Conservation (phyloP, 2,113 vertebrate genomes). For the Ahaetulla prasina region DNA sequence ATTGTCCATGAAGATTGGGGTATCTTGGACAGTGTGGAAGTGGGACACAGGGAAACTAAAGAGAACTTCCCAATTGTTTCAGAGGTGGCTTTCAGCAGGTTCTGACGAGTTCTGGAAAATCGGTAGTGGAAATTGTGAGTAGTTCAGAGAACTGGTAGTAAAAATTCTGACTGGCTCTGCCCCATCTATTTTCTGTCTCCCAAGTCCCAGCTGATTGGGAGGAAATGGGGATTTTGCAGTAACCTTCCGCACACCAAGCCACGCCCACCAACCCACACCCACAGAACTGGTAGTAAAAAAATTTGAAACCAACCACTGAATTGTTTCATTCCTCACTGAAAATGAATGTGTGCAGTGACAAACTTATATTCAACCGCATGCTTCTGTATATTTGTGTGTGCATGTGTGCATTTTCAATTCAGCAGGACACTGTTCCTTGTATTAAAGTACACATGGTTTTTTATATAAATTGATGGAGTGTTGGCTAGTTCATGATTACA, state of each 20-base stretch:
- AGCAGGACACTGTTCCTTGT: not conserved
- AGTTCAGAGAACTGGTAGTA: too few species aligned
- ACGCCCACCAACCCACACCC: too few species aligned
- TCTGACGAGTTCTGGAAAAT: too few species aligned
- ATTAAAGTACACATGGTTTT: not conserved
- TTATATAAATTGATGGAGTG: not conserved
- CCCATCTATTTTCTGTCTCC: too few species aligned
- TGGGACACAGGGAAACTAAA: not conserved
- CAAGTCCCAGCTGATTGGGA: too few species aligned
- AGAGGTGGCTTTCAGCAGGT: too few species aligned
- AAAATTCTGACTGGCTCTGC: too few species aligned
- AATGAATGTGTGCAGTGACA: not conserved
- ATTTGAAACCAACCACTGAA: too few species aligned
- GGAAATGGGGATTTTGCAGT: too few species aligned
- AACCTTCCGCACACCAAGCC: too few species aligned
- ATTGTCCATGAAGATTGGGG: not conserved
- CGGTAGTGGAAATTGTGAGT: too few species aligned
- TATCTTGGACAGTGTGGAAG: not conserved
- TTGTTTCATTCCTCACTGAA: not conserved
- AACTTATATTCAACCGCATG: not conserved
- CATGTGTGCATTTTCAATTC: not conserved
- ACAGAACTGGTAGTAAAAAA: too few species aligned
- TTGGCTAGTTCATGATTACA: not conserved
- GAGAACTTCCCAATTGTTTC: not conserved
- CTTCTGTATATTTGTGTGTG: not conserved